Percentiles rank a stretch among this genome's conserved stretches.
phyloP scores from a whole-genome alignment of 1,140 invertebrate species.

The Drosophila tropicalis region DNA sequence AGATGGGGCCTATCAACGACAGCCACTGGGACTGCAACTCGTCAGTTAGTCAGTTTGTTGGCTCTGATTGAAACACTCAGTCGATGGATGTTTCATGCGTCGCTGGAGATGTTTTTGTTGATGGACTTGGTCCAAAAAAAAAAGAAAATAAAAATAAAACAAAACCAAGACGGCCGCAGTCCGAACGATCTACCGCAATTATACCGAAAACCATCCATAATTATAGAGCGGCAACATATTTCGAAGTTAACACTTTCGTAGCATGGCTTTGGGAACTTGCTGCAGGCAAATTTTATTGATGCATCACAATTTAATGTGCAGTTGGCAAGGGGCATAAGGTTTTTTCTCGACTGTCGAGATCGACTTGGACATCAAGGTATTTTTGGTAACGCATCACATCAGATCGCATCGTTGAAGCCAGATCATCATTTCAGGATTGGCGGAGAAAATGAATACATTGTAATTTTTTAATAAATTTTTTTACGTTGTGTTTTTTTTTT shows the following conservation, averaged over 20 bases:
- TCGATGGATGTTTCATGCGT: constrained; percentile 18
- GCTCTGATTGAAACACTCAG: constrained; percentile 76
- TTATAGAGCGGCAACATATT: constrained; percentile 82
- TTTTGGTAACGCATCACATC: constrained; percentile 41
- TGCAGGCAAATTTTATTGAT: constrained; percentile 82
- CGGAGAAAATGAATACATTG: constrained; percentile 43
- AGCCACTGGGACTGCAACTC: constrained; percentile 61
- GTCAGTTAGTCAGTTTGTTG: constrained; percentile 63
- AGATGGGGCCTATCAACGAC: constrained; percentile 59
- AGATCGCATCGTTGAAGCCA: constrained; percentile 31
- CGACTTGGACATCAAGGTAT: constrained; percentile 21
- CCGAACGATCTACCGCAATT: constrained; percentile 56
- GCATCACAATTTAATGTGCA: constrained; percentile 82
- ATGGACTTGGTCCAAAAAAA: constrained; percentile 12
- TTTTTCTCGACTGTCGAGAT: constrained; percentile 21
- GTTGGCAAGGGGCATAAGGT: constrained; percentile 45
- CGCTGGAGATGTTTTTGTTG: constrained; percentile 20
- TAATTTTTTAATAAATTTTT: constrained; percentile 80
- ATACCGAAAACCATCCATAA: constrained; percentile 81
- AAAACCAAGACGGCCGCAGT: constrained; percentile 4
- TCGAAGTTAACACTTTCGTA: constrained; percentile 83
- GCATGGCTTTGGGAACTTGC: constrained; percentile 79
- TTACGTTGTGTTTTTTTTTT: constrained; percentile 25
- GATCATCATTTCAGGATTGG: constrained; percentile 56
- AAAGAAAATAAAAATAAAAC: not conserved